Percentiles rank a stretch among this genome's conserved stretches.
These are phyloP conservation scores for Cossypha caffra DNA, from an alignment of 2,797 vertebrate species.

Conservation along the genomic window DNA sequence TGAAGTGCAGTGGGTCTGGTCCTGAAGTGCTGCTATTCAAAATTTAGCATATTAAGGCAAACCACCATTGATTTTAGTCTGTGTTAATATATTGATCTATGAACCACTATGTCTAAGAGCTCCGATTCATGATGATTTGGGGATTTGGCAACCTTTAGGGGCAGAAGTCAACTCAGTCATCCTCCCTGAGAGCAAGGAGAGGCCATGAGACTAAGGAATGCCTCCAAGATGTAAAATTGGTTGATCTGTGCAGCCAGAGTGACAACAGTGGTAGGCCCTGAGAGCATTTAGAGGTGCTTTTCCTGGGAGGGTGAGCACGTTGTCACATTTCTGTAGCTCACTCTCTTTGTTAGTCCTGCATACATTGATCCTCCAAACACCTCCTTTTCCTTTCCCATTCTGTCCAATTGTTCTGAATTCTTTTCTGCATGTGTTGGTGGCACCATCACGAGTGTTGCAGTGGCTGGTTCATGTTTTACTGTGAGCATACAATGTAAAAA, in stretches of 20 bases:
- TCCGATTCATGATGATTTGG: neutral
- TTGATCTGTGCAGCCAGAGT: neutral
- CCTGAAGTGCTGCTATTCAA: neutral
- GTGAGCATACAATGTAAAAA: neutral
- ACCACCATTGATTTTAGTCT: conserved; percentile 40
- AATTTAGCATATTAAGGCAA: conserved; percentile 31
- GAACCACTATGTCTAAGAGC: neutral
- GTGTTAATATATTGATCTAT: conserved; percentile 49
- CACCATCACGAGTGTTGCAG: neutral
- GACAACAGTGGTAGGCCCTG: neutral
- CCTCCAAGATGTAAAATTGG: neutral
- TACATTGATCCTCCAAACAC: neutral
- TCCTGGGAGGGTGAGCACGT: neutral
- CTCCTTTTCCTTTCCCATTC: neutral
- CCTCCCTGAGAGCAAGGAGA: neutral
- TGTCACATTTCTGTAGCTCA: neutral
- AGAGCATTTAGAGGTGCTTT: neutral
- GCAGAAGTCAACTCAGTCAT: neutral
- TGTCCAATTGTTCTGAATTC: neutral
- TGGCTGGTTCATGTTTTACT: neutral
- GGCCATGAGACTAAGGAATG: neutral
- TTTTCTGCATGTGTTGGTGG: neutral
- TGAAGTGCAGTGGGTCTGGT: conserved; percentile 7
- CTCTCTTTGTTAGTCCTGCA: accelerated
- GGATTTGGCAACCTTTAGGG: neutral